Base-by-base conservation (phyloP, 2,113 vertebrate species). In the Mohoua ochrocephala region DNA sequence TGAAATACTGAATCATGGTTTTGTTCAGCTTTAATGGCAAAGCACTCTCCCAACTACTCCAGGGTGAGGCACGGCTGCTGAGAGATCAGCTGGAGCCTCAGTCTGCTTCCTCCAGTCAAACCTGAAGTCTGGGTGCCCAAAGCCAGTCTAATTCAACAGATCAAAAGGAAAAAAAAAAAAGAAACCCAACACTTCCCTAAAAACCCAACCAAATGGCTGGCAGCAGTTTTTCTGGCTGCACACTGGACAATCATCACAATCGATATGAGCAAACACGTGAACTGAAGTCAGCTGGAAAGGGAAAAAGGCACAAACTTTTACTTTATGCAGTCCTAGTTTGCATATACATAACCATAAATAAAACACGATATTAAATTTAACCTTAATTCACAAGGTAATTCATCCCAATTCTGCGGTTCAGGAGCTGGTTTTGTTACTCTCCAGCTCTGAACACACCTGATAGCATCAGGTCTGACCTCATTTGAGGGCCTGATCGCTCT, bases 231-330 rank as follows among this genome's bases (percentile, higher is more conserved):
- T 35, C 47, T 70, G 49, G 26, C 47, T 59, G 53, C 49, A 68
- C 19, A 28, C 26, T 59, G 31, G 28, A 35, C 63, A 64, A 60
- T 31, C 41, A 27, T 24, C 27, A 33, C 35, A 69, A 71, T 26
- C 6, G 2, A 21, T 33, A 49, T 0, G 5, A 68, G 60, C 16
- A 61, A 65, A 68, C 7, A 37, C 0, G 0, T 17, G 31, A 84
- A 50, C 28, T n/a, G 17, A 65, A 52, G 30, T 17, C 41, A 30
- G 26, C 30, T 3, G 2, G n/a, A 73, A 47, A 39, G 22, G 53
- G 47, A 5, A 84, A 85, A 70, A 63, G 9, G 52, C 35, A 73
- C 41, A 2, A n/a, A 73, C 12, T 77, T 69, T 16, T 28, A 63
- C 31, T 71, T 49, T 11, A 39, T 10, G 15, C 15, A 49, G 15